phyloP scores from a whole-genome alignment of 2,113 vertebrate species.

The Rhagologus leucostigma region DNA sequence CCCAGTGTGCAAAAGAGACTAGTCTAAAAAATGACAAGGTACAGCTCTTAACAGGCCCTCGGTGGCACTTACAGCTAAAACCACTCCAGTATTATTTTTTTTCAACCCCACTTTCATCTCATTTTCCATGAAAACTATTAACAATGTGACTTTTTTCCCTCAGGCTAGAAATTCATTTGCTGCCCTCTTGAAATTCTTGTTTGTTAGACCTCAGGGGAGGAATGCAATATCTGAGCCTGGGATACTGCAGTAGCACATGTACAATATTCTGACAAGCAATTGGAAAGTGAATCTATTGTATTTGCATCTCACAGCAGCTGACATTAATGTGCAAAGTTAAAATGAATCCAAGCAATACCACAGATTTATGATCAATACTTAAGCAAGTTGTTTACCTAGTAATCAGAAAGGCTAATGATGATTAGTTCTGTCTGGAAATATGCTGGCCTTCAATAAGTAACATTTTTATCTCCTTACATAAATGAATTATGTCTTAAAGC shows the following conservation, averaged over 20 bases:
- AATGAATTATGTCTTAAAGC: not conserved
- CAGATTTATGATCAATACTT: not conserved
- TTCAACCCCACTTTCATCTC: not conserved
- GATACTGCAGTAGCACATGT: not conserved
- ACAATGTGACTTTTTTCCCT: slow-evolving; percentile 9
- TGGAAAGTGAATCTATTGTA: not conserved
- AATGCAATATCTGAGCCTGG: not conserved
- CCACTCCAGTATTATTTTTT: not conserved
- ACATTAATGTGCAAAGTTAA: not conserved
- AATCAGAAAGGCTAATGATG: not conserved
- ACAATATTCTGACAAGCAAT: not conserved
- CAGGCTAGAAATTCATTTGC: slow-evolving; percentile 43
- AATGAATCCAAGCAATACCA: not conserved
- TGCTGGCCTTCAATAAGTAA: not conserved
- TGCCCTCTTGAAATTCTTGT: slow-evolving; percentile 31
- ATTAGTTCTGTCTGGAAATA: slow-evolving; percentile 2
- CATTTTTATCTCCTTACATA: not conserved
- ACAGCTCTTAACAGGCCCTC: not conserved
- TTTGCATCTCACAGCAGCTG: not conserved
- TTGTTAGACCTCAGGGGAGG: not conserved
- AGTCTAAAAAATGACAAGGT: not conserved
- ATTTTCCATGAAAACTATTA: slow-evolving; percentile 23
- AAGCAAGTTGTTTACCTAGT: not conserved
- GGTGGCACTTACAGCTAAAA: not conserved
- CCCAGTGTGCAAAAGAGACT: not conserved